Evolutionary conservation across 2,797 vertebrate species (phyloP).

Genomic region (Fratercula arctica): DNA sequence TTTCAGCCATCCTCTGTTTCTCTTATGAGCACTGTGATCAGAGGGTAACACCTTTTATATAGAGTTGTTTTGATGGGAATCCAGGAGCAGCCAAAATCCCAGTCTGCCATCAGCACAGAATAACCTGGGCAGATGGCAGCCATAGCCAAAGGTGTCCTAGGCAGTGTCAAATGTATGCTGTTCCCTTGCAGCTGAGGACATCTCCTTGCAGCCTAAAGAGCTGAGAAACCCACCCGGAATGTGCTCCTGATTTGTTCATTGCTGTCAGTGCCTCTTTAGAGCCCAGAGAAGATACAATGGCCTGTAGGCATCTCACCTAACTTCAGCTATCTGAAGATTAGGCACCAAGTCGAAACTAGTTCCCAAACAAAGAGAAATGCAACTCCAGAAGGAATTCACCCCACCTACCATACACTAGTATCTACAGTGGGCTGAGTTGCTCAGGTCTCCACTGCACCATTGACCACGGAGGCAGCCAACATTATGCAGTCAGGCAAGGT

Average conservation of each 20-base stretch:
- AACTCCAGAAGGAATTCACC: background rate
- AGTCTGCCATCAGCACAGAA: background rate
- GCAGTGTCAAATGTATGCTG: background rate
- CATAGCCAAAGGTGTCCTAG: background rate
- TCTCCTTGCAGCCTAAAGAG: background rate
- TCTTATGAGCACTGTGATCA: background rate
- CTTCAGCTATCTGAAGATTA: background rate
- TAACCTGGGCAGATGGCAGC: background rate
- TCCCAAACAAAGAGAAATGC: background rate
- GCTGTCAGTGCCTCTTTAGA: background rate
- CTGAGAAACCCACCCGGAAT: background rate
- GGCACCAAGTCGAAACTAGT: background rate
- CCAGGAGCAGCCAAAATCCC: background rate
- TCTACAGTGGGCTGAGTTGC: background rate
- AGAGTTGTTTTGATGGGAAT: background rate
- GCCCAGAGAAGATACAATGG: background rate
- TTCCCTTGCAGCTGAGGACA: background rate
- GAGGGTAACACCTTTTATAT: fast-evolving
- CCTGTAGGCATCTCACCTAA: background rate
- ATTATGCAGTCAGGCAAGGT: fast-evolving
- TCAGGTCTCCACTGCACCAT: background rate
- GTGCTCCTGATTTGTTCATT: background rate
- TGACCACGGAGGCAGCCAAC: fast-evolving
- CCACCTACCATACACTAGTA: background rate
- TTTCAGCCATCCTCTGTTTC: background rate